These are phyloP conservation scores for Polietes domitor DNA, from an alignment of 2,888 invertebrate genomes.

Conservation along the genomic window DNA sequence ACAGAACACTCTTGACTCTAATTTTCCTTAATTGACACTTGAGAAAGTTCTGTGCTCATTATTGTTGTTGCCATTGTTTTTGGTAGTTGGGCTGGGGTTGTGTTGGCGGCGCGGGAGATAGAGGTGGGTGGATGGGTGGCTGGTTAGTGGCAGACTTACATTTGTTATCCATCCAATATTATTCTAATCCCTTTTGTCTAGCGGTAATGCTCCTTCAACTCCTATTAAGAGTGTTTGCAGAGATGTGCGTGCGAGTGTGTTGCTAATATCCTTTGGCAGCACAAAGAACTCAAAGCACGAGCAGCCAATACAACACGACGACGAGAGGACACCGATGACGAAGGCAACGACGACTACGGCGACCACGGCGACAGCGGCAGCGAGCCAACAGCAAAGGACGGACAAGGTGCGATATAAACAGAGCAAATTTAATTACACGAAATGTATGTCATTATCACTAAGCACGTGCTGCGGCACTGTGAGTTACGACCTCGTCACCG, in stretches of 20 bases:
- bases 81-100: conserved; percentile 20
- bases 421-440: conserved; percentile 65
- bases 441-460: conserved; percentile 67
- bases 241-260: conserved; percentile 23
- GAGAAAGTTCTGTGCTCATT: conserved; percentile 37
- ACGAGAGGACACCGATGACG: conserved; percentile 1
- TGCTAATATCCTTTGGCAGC: conserved; percentile 58
- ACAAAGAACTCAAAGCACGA: conserved; percentile 12
- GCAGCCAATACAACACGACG: not conserved
- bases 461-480: conserved; percentile 57
- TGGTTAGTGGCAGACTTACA: conserved; percentile 47
- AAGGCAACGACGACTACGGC: conserved; percentile 21
- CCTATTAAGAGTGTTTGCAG: conserved; percentile 21
- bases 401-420: conserved; percentile 62
- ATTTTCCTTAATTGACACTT: conserved; percentile 60
- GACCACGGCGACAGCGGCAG: not conserved
- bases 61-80: conserved; percentile 19
- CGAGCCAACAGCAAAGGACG: conserved; percentile 34
- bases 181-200: conserved; percentile 55
- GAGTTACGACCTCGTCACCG: conserved; percentile 55
- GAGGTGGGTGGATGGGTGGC: not conserved
- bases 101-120: not conserved
- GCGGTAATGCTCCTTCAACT: conserved; percentile 49
- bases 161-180: conserved; percentile 57
- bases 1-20: conserved; percentile 52